Evolutionary conservation across 2,888 invertebrate species (phyloP).

Genomic region (Candidula unifasciata): DNA sequence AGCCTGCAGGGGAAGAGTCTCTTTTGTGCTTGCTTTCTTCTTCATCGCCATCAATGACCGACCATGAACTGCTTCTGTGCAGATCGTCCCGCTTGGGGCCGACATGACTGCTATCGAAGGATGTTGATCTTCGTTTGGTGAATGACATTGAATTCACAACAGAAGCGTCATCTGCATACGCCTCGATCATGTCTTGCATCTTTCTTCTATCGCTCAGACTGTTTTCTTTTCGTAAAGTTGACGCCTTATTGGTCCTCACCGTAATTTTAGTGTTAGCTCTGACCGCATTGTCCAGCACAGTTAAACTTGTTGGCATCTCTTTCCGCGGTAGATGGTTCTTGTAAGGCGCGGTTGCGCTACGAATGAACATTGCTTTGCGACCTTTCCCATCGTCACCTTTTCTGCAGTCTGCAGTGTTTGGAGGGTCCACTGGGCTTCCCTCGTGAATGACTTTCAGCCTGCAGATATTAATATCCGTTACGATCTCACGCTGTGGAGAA

Average conservation of each 20-base stretch:
- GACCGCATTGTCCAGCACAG: not conserved
- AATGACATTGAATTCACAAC: not conserved
- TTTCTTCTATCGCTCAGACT: constrained; percentile 29
- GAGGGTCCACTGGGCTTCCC: constrained; percentile 45
- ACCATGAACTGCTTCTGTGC: constrained; percentile 33
- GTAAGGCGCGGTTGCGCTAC: constrained; percentile 39
- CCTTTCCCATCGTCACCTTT: not conserved
- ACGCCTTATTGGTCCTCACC: constrained; percentile 38
- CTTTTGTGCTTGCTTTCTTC: constrained; percentile 1
- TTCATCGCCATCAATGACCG: constrained; percentile 13
- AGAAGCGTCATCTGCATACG: not conserved
- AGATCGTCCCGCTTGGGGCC: not conserved
- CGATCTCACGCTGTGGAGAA: not conserved
- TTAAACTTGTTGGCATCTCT: not conserved
- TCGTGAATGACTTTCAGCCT: constrained; percentile 28
- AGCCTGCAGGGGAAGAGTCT: not conserved
- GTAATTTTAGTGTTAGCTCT: constrained; percentile 13
- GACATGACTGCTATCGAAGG: not conserved
- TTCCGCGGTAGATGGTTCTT: not conserved
- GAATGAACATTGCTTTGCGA: constrained; percentile 16
- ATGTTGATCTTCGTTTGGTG: constrained; percentile 13
- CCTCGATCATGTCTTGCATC: not conserved
- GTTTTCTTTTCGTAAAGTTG: constrained; percentile 44
- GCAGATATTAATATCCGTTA: not conserved
- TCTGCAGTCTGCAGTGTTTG: constrained; percentile 11